These are phyloP conservation scores for Hymenochirus boettgeri DNA, from an alignment of 2,113 vertebrate species.

Conservation along the genomic window DNA sequence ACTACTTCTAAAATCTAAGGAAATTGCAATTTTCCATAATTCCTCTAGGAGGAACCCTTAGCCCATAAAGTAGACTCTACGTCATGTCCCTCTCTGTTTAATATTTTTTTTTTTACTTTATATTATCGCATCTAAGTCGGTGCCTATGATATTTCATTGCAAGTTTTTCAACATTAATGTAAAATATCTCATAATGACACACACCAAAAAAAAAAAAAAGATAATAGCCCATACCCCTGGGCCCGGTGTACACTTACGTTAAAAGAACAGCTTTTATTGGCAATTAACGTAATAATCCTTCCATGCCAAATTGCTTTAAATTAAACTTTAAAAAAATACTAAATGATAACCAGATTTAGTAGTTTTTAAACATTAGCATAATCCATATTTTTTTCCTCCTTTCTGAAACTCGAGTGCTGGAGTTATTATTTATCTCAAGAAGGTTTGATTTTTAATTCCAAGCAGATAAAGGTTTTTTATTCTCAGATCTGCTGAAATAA, in stretches of 20 bases:
- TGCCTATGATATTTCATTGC: slow-evolving; percentile 65
- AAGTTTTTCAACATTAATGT: slow-evolving; percentile 73
- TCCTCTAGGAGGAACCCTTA: slow-evolving; percentile 77
- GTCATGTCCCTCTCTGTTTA: slow-evolving; percentile 25
- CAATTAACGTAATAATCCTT: slow-evolving; percentile 78
- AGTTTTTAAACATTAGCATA: slow-evolving; percentile 77
- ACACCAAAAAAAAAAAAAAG: slow-evolving; percentile 73
- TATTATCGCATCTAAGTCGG: slow-evolving; percentile 57
- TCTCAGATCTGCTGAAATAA: neutral
- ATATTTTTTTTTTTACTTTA: slow-evolving; percentile 55
- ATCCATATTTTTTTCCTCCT: slow-evolving; percentile 62
- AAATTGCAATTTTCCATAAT: slow-evolving; percentile 49
- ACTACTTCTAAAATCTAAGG: too few species aligned
- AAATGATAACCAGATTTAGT: slow-evolving; percentile 71
- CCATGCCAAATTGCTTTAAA: slow-evolving; percentile 79
- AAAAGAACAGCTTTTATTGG: slow-evolving; percentile 81
- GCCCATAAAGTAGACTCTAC: slow-evolving; percentile 55
- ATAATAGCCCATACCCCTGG: slow-evolving; percentile 80
- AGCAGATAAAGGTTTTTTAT: neutral
- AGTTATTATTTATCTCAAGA: slow-evolving; percentile 75
- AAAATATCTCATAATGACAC: slow-evolving; percentile 77
- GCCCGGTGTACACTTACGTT: slow-evolving; percentile 78
- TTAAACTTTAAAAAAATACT: slow-evolving; percentile 64
- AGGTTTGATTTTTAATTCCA: neutral
- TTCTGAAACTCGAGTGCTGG: slow-evolving; percentile 69